A percentile compares a stretch with the other conserved stretches of the same genome.
Conservation (phyloP, 1,140 invertebrate genomes). For the Nasonia longicornis region DNA sequence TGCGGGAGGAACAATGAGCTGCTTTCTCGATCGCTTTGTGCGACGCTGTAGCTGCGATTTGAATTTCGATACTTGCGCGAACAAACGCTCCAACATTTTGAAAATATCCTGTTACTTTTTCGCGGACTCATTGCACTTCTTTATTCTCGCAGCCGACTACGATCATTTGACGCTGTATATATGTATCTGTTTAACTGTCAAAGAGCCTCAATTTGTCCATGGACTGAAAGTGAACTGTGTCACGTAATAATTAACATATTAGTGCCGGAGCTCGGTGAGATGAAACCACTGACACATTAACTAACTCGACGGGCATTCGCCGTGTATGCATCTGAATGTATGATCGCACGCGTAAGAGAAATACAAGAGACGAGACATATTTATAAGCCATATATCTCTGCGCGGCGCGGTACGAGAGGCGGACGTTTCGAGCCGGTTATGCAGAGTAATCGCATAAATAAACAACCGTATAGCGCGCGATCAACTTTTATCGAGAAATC, state of each 20-base stretch:
- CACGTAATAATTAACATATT: background rate
- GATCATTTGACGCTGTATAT: background rate
- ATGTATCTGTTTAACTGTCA: background rate
- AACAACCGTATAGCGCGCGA: background rate
- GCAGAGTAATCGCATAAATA: background rate
- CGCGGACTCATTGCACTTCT: no score
- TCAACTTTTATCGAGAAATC: background rate
- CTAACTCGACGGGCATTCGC: background rate
- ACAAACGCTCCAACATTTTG: no score
- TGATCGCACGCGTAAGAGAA: background rate
- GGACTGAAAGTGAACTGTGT: background rate
- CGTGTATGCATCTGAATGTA: background rate
- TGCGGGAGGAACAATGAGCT: background rate
- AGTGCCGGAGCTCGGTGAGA: background rate
- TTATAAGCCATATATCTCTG: background rate
- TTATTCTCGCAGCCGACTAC: no score
- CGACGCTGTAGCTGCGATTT: no score
- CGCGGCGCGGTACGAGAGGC: no score
- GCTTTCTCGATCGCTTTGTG: background rate
- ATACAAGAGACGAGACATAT: background rate
- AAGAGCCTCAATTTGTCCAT: background rate
- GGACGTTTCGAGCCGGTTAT: background rate
- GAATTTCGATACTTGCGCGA: no score
- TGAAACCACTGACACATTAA: conserved; percentile 7
- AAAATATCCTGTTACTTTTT: no score